Evolutionary conservation across 1,140 invertebrate genomes (phyloP).

Genomic region (Drosophila saltans): DNA sequence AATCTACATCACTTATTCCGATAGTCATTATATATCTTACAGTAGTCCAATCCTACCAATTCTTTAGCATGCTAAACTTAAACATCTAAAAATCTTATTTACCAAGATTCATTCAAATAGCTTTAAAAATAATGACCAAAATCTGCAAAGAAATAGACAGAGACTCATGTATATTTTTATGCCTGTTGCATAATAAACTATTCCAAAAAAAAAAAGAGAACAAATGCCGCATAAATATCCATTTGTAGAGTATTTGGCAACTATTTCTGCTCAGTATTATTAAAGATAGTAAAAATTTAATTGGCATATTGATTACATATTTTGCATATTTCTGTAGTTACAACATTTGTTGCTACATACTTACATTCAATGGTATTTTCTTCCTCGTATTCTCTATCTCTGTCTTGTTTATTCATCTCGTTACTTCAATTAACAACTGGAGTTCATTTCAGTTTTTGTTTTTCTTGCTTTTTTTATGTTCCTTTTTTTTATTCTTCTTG

Average conservation of each 20-base stretch:
- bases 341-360: background rate
- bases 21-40: too few species aligned
- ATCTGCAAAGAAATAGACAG: too few species aligned
- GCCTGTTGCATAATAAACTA: too few species aligned
- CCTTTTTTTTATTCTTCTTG: constrained; percentile 39
- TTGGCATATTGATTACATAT: background rate
- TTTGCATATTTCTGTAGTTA: background rate
- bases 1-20: too few species aligned
- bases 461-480: constrained; percentile 18
- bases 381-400: background rate
- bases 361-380: background rate
- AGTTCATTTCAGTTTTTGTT: constrained; percentile 38
- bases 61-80: too few species aligned
- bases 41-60: too few species aligned
- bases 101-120: too few species aligned
- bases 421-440: constrained; percentile 53
- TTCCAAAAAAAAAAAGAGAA: too few species aligned
- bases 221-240: too few species aligned
- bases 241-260: background rate
- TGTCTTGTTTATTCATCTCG: constrained; percentile 20
- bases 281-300: background rate
- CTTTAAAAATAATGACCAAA: too few species aligned
- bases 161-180: too few species aligned
- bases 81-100: too few species aligned
- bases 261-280: background rate